Evolutionary conservation across 2,888 invertebrate species (phyloP).

Genomic region (Epistrophella euchroma): DNA sequence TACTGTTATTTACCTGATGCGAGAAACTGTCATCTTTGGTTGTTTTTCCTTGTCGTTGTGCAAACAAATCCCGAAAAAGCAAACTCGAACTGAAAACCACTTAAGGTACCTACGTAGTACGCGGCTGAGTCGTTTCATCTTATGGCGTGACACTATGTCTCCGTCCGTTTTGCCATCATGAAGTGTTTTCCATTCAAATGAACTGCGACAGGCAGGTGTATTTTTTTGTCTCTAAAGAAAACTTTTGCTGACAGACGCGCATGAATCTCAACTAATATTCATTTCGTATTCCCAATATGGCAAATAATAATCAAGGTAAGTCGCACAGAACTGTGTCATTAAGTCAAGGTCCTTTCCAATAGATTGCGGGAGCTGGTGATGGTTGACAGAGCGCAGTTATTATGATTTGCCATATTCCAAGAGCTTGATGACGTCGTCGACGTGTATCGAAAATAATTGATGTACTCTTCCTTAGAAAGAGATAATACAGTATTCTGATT

Average conservation of each 20-base stretch:
- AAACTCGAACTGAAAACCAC: slow-evolving; percentile 48
- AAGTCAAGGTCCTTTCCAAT: slow-evolving; percentile 55
- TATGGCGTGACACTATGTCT: slow-evolving; percentile 33
- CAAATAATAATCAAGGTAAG: slow-evolving; percentile 7
- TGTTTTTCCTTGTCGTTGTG: slow-evolving; percentile 30
- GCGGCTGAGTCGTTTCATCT: slow-evolving; percentile 72
- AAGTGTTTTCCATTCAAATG: slow-evolving; percentile 44
- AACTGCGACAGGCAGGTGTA: slow-evolving; percentile 51
- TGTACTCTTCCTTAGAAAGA: slow-evolving; percentile 15
- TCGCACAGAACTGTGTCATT: slow-evolving; percentile 53
- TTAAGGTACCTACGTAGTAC: slow-evolving; percentile 9
- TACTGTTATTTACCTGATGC: slow-evolving; percentile 55
- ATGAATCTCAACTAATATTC: slow-evolving; percentile 10
- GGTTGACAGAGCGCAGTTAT: neutral
- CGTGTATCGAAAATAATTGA: slow-evolving; percentile 17
- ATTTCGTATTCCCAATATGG: slow-evolving; percentile 26
- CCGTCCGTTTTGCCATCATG: slow-evolving; percentile 9
- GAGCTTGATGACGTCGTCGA: neutral
- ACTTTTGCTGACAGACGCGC: slow-evolving; percentile 15
- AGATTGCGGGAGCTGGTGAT: neutral
- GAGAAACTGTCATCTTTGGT: slow-evolving; percentile 38
- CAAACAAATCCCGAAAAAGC: slow-evolving; percentile 63
- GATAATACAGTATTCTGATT: neutral
- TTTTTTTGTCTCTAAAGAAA: neutral
- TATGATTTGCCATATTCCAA: slow-evolving; percentile 37